Base-by-base conservation (phyloP, 2,888 invertebrate genomes). In the Flexamia atlantica region DNA sequence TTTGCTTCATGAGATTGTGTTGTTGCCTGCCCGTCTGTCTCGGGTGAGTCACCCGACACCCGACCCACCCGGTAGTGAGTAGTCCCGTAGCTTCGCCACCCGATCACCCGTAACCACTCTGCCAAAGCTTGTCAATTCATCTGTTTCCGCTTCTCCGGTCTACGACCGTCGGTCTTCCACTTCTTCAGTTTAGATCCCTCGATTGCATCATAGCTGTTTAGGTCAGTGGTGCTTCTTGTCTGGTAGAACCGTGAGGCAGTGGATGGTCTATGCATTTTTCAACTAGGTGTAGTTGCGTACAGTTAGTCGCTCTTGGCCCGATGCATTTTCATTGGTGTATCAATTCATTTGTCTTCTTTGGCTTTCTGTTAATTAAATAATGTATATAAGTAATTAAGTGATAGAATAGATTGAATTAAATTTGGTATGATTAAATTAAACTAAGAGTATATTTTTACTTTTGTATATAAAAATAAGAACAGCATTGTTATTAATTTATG, bases 51-150 rank as follows among this genome's bases (percentile, higher is more conserved):
- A 76, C 76, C 46, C 76, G 76, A 23, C 76, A 42, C 76, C 74
- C 42, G 74, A 68, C 5, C 57, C 57, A 57, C 57, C 64, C 36
- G 76, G 76, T 76, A 76, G 76, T 76, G 76, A 20, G 76, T 76
- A 76, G 76, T 46, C 50, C 72, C 72, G 72, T 72, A 72, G 72
- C 72, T 72, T 72, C 72, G 72, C 72, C 72, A 36, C 40, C 72
- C 32, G 68, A 30, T 14, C 68, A 36, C 68, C 36, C 57, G 57
- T n/a, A 23, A 57, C 57, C 57, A 57, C 64, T 28, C 64, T 72
- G 72, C 40, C 72, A 72, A 68, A 36, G 42, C 40, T 72, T 72
- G 72, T 20, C 72, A 72, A 23, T 72, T 40, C 40, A n/a, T 72
- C 20, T 14, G 72, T 42, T 72, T 72, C 42, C 40, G 36, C 40